Evolutionary conservation across 1,140 invertebrate genomes (phyloP), one percentile per base, ranked within the genome.

Genomic region (Ostrea denselamellosa): DNA sequence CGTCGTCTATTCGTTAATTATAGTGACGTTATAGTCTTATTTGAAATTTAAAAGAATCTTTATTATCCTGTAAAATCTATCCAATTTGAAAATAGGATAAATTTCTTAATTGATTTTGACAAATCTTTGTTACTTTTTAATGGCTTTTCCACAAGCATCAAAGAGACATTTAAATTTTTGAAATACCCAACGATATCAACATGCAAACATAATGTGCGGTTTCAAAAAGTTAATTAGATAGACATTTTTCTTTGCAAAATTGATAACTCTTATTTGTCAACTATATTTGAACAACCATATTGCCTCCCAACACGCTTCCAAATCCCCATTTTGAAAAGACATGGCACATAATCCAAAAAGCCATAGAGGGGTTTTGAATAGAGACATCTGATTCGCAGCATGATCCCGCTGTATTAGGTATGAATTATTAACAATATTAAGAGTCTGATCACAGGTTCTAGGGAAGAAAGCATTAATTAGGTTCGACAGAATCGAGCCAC

Each of bases 361-460:
- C 22, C 28, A 34, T 77, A 34, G 68, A 34, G 10, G 14, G 22
- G 8, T 8, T 10, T 28, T 77, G 25, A 77, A 77, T 77, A 25
- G 68, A 34, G 68, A 77, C 56, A 77, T 77, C 68, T 77, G 25
- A 34, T 77, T 77, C 68, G 28, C 68, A 77, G 68, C 68, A 28
- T 77, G 68, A 12, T 34, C 8, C 14, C 68, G 9, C 10, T 77
- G 14, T 77, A 77, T 77, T 77, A 77, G 68, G 68, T 77, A 77
- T 77, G 68, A 77, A 77, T 77, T 77, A 77, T 77, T 77, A 77
- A 77, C 68, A 77, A 77, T 77, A 77, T 77, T 77, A 77, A 77
- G 25, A 77, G 28, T 14, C 25, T 12, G 68, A 77, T 77, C 68
- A 77, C 25, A 34, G 28, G 68, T 77, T 77, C 28, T 14, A 25